phyloP scores from a whole-genome alignment of 2,888 invertebrate species.

The Desoria tigrina region DNA sequence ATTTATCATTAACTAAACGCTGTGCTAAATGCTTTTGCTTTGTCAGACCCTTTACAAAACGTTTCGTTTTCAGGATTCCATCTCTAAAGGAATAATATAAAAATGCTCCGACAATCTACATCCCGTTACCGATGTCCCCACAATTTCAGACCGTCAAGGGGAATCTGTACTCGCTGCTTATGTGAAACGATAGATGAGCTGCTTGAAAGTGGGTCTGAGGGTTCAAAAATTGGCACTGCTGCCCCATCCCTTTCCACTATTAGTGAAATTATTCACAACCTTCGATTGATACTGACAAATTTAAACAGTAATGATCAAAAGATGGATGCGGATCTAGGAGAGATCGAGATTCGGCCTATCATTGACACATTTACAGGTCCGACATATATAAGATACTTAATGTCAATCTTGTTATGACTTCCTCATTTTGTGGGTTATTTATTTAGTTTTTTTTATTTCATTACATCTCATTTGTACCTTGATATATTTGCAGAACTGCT shows the following conservation, averaged over 20 bases:
- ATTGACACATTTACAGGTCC: slow-evolving; percentile 9
- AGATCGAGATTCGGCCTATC: background rate
- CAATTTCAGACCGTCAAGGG: slow-evolving; percentile 20
- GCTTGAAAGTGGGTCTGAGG: slow-evolving; percentile 25
- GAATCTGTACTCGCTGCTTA: slow-evolving; percentile 31
- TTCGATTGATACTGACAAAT: slow-evolving; percentile 26
- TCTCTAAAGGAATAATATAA: no score
- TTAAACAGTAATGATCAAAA: background rate
- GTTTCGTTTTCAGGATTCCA: no score
- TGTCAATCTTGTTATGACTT: background rate
- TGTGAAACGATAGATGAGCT: slow-evolving; percentile 34
- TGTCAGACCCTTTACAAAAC: no score
- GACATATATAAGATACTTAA: background rate
- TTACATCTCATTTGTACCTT: background rate
- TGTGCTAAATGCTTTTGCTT: no score
- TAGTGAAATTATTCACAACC: slow-evolving; percentile 29
- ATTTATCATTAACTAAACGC: no score
- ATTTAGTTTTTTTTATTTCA: background rate
- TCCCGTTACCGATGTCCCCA: slow-evolving; percentile 27
- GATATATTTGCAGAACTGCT: slow-evolving; percentile 14
- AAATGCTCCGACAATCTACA: background rate
- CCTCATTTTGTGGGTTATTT: background rate
- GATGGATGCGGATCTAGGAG: background rate
- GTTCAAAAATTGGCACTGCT: slow-evolving; percentile 21
- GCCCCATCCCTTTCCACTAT: slow-evolving; percentile 15